These are phyloP conservation scores for Amblyraja radiata DNA, from an alignment of 2,797 vertebrate genomes.

Conservation along the genomic window DNA sequence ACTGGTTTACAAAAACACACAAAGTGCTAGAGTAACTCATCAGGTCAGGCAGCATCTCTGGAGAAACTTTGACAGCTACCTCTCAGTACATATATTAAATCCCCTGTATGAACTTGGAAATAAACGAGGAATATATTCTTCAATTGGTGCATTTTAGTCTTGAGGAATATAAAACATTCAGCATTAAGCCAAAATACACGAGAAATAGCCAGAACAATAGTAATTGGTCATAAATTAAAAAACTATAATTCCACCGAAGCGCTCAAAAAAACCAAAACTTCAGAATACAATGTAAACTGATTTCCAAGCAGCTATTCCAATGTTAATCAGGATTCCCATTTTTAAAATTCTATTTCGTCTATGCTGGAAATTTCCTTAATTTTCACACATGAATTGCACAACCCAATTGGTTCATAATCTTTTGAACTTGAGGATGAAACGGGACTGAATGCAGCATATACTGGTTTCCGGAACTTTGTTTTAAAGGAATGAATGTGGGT, in stretches of 20 bases:
- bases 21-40: no score
- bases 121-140: background rate
- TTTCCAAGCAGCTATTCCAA: background rate
- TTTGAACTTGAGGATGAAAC: background rate
- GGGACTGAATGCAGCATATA: constrained; percentile 13
- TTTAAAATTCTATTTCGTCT: background rate
- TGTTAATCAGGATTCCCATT: background rate
- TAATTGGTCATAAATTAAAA: background rate
- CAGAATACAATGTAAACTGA: background rate
- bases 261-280: background rate
- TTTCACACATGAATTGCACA: background rate
- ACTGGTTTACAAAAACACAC: no score
- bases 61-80: background rate
- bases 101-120: background rate
- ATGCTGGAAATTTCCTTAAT: background rate
- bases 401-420: background rate
- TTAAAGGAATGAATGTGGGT: constrained; percentile 26
- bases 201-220: background rate
- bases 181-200: background rate
- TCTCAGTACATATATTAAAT: background rate
- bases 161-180: no score
- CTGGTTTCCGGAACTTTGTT: background rate
- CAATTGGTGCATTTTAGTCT: no score
- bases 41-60: no score
- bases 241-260: background rate